Percentiles rank a stretch among this genome's conserved stretches.
Conservation (phyloP, 2,888 invertebrate genomes). For the Tyria jacobaeae region DNA sequence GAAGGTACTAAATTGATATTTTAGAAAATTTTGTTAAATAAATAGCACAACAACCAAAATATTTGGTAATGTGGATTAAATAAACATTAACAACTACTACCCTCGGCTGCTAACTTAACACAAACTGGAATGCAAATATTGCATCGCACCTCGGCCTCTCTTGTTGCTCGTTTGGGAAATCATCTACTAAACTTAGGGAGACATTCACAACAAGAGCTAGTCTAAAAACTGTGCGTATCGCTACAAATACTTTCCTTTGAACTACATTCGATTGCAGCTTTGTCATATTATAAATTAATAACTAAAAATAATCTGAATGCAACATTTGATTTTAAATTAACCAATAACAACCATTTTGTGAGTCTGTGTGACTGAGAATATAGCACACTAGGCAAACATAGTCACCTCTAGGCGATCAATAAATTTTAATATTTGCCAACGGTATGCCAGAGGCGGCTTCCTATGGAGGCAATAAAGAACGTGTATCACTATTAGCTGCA, state of each 20-base stretch:
- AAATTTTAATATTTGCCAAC: slow-evolving; percentile 47
- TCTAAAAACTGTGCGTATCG: slow-evolving; percentile 81
- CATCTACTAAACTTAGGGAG: slow-evolving; percentile 61
- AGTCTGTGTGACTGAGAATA: slow-evolving; percentile 78
- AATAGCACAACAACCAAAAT: slow-evolving; percentile 85
- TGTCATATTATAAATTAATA: slow-evolving; percentile 74
- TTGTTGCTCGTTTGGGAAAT: slow-evolving; percentile 53
- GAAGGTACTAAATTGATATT: slow-evolving; percentile 84
- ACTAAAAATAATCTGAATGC: slow-evolving; percentile 84
- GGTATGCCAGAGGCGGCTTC: slow-evolving; percentile 53
- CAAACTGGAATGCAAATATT: slow-evolving; percentile 86
- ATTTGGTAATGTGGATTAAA: slow-evolving; percentile 84
- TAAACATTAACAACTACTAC: slow-evolving; percentile 80
- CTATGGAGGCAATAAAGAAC: slow-evolving; percentile 62
- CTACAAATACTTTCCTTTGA: slow-evolving; percentile 80
- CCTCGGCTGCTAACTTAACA: slow-evolving; percentile 81
- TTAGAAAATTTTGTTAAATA: slow-evolving; percentile 75
- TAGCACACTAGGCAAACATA: slow-evolving; percentile 74
- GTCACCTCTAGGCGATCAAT: slow-evolving; percentile 54
- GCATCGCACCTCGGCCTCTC: slow-evolving; percentile 82
- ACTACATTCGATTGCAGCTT: slow-evolving; percentile 82
- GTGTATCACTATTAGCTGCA: slow-evolving; percentile 78
- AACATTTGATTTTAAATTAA: slow-evolving; percentile 79
- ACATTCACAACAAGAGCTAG: slow-evolving; percentile 73
- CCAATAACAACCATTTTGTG: slow-evolving; percentile 83